Evolutionary conservation across 2,113 vertebrate species (phyloP), one percentile per base, ranked within the genome.

Genomic region (Xenotilapia flavipinnis): DNA sequence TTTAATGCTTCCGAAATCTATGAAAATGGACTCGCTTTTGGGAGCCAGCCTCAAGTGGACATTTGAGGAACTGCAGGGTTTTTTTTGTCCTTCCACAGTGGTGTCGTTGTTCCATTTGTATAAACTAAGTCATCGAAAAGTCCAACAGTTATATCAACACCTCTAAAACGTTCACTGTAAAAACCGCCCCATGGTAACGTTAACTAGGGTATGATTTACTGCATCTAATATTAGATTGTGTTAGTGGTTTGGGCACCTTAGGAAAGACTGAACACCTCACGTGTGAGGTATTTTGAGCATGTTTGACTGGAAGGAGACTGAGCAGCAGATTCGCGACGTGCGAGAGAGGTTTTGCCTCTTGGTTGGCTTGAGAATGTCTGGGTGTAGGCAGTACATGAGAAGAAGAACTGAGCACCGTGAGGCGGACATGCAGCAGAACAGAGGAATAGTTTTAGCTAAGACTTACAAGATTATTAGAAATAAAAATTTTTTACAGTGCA

Each of bases 261-360:
- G 17, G 58, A 5, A 70, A 15, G 38, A 65, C 38, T 26, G 38
- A 42, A 70, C 10, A 4, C 21, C 38, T 10, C 38, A 70, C 26
- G 6, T 26, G 65, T 26, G 38, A 26, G 13, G 38, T 73, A 42
- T 42, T 26, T 73, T 73, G 38, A 23, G 5, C 65, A 23, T 40
- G 11, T 68, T 21, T 38, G n/a, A 26, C 65, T 26, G 21, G 38
- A 13, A 73, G 21, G 65, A 45, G 38, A 40, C 8, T 4, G 38
- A 70, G 65, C 1, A 42, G 2, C 38, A 73, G 38, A 73, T 40
- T 40, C 1, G 0, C 11, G 1, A 21, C 0, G 3, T 36, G 31
- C 6, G 0, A 36, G 60, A n/a, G 60, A 21, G 0, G 58, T 68
- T 23, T 40, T 23, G 36, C 36, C 38, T 70, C 38, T 42, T 42